Percentiles rank a stretch among this genome's conserved stretches.
Conservation (phyloP, 2,888 invertebrate species). For the Aleiodes leptofemur region DNA sequence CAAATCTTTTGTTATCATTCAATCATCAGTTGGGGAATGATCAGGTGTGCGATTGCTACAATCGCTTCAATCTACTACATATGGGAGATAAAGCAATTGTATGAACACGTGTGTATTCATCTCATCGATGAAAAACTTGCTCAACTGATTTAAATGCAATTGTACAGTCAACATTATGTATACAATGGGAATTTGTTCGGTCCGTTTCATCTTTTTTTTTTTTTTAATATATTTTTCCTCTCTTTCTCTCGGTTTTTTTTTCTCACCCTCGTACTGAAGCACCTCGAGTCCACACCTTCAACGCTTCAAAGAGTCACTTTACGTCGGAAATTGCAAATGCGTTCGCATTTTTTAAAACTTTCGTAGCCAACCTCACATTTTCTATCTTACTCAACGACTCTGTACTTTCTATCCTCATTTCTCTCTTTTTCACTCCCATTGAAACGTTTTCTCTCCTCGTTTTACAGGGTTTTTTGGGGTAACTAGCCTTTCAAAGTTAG, state of each 20-base stretch:
- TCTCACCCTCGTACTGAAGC: background rate
- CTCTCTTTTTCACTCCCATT: constrained; percentile 35
- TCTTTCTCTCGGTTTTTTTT: background rate
- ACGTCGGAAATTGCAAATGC: constrained; percentile 55
- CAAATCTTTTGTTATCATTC: too few relatives aligned
- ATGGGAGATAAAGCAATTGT: constrained; percentile 21
- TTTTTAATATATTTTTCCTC: background rate
- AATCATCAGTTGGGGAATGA: too few relatives aligned
- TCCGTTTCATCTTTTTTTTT: background rate
- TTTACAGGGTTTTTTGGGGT: constrained; percentile 53
- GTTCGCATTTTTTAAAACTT: constrained; percentile 54
- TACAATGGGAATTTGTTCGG: constrained; percentile 52
- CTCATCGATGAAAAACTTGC: constrained; percentile 47
- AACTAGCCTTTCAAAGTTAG: constrained; percentile 50
- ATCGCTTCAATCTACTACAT: too few relatives aligned
- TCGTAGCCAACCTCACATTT: constrained; percentile 42
- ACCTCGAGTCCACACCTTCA: constrained; percentile 42
- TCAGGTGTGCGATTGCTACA: too few relatives aligned
- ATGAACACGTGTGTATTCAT: background rate
- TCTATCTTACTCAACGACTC: constrained; percentile 14
- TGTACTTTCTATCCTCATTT: constrained; percentile 31
- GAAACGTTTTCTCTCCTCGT: constrained; percentile 44
- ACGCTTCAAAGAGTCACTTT: constrained; percentile 57
- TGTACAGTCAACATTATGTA: constrained; percentile 53
- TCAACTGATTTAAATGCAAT: constrained; percentile 55